phyloP scores from a whole-genome alignment of 2,888 invertebrate species.

The Allolobophora icterica region DNA sequence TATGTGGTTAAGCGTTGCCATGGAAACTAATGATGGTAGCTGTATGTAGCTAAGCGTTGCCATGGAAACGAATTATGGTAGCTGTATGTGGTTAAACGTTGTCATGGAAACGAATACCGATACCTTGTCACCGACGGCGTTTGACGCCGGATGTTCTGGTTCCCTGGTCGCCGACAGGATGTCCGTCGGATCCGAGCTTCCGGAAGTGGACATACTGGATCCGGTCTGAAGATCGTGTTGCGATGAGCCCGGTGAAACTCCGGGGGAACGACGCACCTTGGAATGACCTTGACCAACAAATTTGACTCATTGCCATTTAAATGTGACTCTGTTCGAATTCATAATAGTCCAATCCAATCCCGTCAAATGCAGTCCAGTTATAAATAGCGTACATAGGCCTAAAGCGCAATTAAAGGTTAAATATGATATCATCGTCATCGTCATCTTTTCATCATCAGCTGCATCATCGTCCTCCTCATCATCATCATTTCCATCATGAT shows the following conservation, averaged over 20 bases:
- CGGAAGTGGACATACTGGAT: conserved; percentile 58
- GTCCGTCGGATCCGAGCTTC: conserved; percentile 53
- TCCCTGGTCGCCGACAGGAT: neutral
- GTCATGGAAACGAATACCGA: neutral
- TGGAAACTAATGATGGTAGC: conserved; percentile 3
- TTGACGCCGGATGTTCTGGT: conserved; percentile 9
- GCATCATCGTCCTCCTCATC: no score
- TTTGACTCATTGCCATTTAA: no score
- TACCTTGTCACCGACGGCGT: neutral
- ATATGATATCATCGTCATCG: no score
- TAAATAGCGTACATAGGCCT: no score
- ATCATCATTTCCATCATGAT: no score
- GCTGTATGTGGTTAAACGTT: neutral
- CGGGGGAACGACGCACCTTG: conserved; percentile 50
- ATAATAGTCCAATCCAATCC: no score
- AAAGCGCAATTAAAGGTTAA: no score
- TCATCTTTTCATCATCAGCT: no score
- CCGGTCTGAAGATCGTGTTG: conserved; percentile 59
- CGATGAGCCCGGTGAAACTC: conserved; percentile 59
- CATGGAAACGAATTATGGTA: no score
- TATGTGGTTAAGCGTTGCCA: neutral
- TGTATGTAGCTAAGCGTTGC: no score
- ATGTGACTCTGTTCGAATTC: no score
- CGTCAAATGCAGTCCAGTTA: no score
- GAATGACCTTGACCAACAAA: neutral